These are phyloP conservation scores for Enteromius paludinosus DNA, from an alignment of 2,797 vertebrate species.

Conservation along the genomic window DNA sequence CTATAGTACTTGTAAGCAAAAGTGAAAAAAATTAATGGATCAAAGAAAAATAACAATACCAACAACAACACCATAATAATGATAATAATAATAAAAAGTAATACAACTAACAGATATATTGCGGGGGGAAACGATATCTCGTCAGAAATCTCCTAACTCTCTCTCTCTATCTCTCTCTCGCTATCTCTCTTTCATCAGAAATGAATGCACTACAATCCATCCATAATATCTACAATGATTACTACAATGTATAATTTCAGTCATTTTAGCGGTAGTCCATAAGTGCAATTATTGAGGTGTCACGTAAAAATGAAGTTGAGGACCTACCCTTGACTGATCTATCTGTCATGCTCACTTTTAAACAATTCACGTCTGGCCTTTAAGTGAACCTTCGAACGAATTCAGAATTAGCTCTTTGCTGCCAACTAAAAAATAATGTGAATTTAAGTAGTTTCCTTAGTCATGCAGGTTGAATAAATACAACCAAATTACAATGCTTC, in stretches of 20 bases:
- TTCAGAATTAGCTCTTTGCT: constrained; percentile 58
- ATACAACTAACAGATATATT: too few relatives aligned
- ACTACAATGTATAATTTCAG: constrained; percentile 1
- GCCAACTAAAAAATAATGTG: neutral
- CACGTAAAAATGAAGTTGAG: constrained; percentile 56
- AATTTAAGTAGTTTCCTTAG: neutral
- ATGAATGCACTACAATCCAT: neutral
- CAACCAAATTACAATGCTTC: neutral
- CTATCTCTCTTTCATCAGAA: neutral
- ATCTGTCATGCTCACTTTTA: constrained; percentile 66
- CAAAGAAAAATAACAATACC: too few relatives aligned
- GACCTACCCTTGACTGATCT: constrained; percentile 67
- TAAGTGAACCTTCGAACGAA: constrained; percentile 65
- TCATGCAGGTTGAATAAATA: neutral
- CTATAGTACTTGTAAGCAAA: neutral
- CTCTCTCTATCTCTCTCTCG: neutral
- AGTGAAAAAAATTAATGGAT: neutral
- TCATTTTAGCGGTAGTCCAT: neutral
- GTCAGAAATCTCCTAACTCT: neutral
- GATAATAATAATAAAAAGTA: too few relatives aligned
- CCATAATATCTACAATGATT: neutral
- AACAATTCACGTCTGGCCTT: constrained; percentile 71
- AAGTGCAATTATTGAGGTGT: constrained; percentile 31
- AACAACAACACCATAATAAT: too few relatives aligned
- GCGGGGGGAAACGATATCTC: too few relatives aligned